A percentile compares a stretch with the other conserved stretches of the same genome.
Evolutionary conservation across 2,888 invertebrate genomes (phyloP).

Genomic region (Tortricodes alternella): DNA sequence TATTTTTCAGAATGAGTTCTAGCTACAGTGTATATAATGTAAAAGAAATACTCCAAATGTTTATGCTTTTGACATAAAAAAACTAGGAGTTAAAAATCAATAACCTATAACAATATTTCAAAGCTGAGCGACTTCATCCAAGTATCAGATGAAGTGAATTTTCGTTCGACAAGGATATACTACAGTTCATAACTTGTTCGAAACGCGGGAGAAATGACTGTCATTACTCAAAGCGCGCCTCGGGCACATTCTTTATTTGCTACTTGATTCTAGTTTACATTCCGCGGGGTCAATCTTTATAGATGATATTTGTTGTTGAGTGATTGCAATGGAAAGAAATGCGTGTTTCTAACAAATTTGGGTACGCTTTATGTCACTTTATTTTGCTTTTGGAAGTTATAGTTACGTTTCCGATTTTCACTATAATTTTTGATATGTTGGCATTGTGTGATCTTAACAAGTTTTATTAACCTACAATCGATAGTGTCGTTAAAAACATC

Average conservation of each 20-base stretch:
- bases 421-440: too few relatives aligned
- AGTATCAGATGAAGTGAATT: constrained; percentile 62
- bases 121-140: constrained; percentile 31
- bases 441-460: too few relatives aligned
- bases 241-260: constrained; percentile 60
- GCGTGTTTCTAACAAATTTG: too few relatives aligned
- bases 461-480: too few relatives aligned
- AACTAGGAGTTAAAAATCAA: constrained; percentile 11
- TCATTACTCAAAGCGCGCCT: constrained; percentile 67
- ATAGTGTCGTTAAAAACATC: too few relatives aligned
- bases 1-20: too few relatives aligned
- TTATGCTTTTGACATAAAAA: neutral
- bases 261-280: constrained; percentile 57
- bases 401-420: too few relatives aligned
- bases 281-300: constrained; percentile 52
- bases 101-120: constrained; percentile 30
- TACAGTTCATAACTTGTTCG: constrained; percentile 65
- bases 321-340: constrained; percentile 28
- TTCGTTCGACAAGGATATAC: constrained; percentile 71
- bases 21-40: too few relatives aligned
- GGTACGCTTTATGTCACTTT: too few relatives aligned
- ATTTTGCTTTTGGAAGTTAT: too few relatives aligned
- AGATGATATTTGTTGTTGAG: constrained; percentile 52
- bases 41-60: too few relatives aligned
- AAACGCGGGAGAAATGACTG: constrained; percentile 61